Conservation (phyloP, 2,113 vertebrate species). For the Oceanodroma tethys region DNA sequence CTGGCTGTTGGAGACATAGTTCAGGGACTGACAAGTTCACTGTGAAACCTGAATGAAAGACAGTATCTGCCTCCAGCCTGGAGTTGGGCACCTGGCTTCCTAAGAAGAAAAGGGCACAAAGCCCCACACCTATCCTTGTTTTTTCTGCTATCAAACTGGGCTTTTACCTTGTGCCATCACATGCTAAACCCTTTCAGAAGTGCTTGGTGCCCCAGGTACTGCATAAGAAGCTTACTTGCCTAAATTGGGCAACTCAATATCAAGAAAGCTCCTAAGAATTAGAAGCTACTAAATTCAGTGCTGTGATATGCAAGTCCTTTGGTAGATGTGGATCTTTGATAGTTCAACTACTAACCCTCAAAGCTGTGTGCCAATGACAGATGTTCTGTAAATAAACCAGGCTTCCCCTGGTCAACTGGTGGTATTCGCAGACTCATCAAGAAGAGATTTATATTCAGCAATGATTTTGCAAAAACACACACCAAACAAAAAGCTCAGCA, state of each 20-base stretch:
- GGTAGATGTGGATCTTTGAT: constrained; percentile 3
- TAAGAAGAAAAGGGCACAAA: not conserved
- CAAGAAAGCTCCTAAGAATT: not conserved
- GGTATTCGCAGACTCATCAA: not conserved
- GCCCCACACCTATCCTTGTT: not conserved
- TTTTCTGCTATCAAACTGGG: not conserved
- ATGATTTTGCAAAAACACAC: not conserved
- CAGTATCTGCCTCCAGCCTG: not conserved
- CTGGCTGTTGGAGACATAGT: not conserved
- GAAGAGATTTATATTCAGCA: not conserved
- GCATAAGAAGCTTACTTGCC: not conserved
- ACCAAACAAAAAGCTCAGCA: not conserved
- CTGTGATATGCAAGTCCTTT: not conserved
- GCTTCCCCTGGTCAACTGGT: not conserved
- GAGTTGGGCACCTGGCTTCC: not conserved
- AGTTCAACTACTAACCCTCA: not conserved
- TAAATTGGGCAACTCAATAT: not conserved
- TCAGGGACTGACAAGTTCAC: not conserved
- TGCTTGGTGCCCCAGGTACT: not conserved
- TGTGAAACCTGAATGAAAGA: not conserved
- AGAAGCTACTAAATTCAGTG: constrained; percentile 1
- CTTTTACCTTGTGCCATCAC: not conserved
- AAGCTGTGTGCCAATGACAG: not conserved
- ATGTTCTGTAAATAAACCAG: not conserved
- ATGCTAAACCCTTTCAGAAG: not conserved